Evolutionary conservation across 2,797 vertebrate genomes (phyloP).

Genomic region (Merluccius polli): DNA sequence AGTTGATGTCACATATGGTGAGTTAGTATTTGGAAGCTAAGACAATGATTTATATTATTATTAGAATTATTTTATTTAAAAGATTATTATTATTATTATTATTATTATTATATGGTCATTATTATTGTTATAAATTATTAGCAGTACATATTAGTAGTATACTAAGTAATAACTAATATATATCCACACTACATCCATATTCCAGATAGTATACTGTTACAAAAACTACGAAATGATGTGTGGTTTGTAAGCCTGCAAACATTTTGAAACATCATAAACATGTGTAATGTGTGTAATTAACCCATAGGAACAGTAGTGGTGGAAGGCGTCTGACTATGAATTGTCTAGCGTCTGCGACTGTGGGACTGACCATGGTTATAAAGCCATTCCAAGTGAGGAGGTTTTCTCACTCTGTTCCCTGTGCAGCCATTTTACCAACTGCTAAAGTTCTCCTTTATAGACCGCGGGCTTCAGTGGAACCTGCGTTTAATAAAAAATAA

Average conservation of each 20-base stretch:
- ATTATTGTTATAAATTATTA: not conserved
- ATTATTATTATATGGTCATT: not conserved
- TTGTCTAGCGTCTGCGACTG: not conserved
- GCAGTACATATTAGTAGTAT: too few relatives aligned
- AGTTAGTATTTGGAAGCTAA: not conserved
- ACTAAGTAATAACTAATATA: not conserved
- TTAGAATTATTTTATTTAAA: not conserved
- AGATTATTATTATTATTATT: not conserved
- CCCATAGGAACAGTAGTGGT: not conserved
- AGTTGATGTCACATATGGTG: not conserved
- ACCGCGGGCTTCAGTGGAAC: slow-evolving; percentile 48
- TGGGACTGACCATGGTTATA: slow-evolving; percentile 7
- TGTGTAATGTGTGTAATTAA: not conserved
- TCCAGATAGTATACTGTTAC: not conserved
- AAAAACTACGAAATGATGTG: not conserved
- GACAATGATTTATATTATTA: not conserved
- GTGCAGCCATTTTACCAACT: slow-evolving; percentile 42
- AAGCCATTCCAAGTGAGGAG: slow-evolving; percentile 13
- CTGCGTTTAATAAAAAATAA: slow-evolving; percentile 73
- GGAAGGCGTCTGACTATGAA: not conserved
- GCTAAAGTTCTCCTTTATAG: slow-evolving; percentile 37
- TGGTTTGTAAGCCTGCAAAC: not conserved
- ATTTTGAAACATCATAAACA: slow-evolving; percentile 1
- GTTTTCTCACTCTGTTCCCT: slow-evolving; percentile 26
- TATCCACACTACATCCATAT: not conserved